A percentile compares a stretch with the other conserved stretches of the same genome.
phyloP scores from a whole-genome alignment of 2,113 vertebrate genomes.

The Heterotilapia buettikoferi region DNA sequence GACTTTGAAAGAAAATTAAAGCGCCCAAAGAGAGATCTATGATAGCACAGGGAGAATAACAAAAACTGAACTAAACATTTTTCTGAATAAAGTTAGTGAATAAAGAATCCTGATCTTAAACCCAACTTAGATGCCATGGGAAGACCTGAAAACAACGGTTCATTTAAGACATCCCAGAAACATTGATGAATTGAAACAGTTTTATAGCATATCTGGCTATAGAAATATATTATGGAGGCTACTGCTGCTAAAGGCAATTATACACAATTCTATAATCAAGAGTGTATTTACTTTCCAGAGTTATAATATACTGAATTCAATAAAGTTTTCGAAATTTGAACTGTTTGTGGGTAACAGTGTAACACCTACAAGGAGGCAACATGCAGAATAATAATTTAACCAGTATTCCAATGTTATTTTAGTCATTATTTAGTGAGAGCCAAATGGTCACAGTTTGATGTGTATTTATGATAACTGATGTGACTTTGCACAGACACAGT shows the following conservation, averaged over 20 bases:
- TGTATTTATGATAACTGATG: not conserved
- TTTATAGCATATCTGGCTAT: not conserved
- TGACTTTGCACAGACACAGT: not conserved
- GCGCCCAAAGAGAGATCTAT: not conserved
- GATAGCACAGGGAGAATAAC: not conserved
- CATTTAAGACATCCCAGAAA: not conserved
- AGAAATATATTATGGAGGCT: not conserved
- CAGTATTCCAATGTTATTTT: not conserved
- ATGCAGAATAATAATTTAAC: not conserved
- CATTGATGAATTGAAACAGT: not conserved
- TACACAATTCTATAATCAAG: not conserved
- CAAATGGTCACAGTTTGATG: not conserved
- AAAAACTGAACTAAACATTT: not conserved
- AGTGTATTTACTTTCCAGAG: not conserved
- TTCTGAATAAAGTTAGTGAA: not conserved
- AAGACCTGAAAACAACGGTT: not conserved
- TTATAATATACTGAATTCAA: not conserved
- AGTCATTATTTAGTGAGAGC: not conserved
- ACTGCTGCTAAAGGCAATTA: not conserved
- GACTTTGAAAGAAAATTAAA: not conserved
- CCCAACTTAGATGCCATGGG: not conserved
- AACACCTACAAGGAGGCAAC: not conserved
- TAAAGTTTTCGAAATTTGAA: rapidly evolving
- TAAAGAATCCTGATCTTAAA: not conserved
- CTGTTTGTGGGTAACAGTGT: not conserved